Conservation (phyloP, 2,797 vertebrate species). For the Tokudaia muenninki region DNA sequence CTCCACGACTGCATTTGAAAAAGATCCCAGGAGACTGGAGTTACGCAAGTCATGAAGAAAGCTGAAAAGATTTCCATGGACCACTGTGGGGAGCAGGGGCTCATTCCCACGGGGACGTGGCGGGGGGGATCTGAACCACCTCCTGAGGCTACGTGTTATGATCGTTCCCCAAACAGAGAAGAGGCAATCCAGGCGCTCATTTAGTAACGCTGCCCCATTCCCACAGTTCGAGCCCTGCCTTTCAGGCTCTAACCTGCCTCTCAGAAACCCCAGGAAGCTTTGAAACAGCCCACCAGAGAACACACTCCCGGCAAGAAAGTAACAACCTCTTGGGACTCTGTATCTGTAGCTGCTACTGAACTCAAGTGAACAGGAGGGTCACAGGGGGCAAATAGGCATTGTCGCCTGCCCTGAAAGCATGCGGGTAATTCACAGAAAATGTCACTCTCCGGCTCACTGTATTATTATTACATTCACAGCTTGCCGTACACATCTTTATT, state of each 20-base stretch:
- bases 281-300: neutral
- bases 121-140: neutral
- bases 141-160: too few species aligned
- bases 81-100: too few species aligned
- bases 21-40: neutral
- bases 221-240: neutral
- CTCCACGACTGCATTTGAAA: neutral
- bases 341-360: neutral
- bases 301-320: neutral
- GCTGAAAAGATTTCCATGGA: neutral
- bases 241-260: neutral
- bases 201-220: neutral
- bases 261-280: neutral
- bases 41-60: neutral
- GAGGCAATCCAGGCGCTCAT: neutral
- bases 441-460: neutral
- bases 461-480: neutral
- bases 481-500: neutral
- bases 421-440: constrained; percentile 2
- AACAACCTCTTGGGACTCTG: neutral
- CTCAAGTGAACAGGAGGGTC: neutral
- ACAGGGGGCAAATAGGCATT: neutral
- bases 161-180: neutral
- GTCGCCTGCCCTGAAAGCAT: neutral
- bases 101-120: neutral